These are phyloP conservation scores for Festucalex cinctus DNA, from an alignment of 2,113 vertebrate species.

Conservation along the genomic window DNA sequence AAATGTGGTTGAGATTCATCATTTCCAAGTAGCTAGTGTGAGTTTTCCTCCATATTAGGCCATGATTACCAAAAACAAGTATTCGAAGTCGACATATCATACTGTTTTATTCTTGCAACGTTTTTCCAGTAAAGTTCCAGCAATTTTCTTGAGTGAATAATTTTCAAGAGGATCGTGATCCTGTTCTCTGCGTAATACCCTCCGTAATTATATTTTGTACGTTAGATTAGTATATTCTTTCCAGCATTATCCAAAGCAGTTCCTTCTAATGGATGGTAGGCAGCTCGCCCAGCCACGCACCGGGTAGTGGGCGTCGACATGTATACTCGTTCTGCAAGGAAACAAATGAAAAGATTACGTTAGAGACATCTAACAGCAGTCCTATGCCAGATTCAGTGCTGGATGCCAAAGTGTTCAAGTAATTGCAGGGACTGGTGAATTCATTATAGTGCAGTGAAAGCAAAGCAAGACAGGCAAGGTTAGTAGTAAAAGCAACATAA, in stretches of 20 bases:
- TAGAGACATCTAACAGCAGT: conserved; percentile 31
- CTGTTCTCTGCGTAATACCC: conserved; percentile 12
- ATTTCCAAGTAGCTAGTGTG: conserved; percentile 9
- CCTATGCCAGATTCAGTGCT: conserved; percentile 19
- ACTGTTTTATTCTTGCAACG: conserved; percentile 16
- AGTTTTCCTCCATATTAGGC: conserved; percentile 12
- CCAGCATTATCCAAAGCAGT: conserved; percentile 24
- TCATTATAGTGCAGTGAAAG: conserved; percentile 51
- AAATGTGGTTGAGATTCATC: conserved; percentile 21
- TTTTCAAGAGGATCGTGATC: conserved; percentile 19
- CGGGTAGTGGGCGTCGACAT: conserved; percentile 74
- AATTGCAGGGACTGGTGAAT: conserved; percentile 56
- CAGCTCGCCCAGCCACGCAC: conserved; percentile 74
- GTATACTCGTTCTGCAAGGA: conserved; percentile 72
- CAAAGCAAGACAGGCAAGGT: conserved; percentile 43
- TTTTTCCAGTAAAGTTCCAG: conserved; percentile 15
- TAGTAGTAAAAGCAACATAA: not conserved
- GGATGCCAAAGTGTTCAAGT: conserved; percentile 53
- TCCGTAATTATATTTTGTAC: conserved; percentile 13
- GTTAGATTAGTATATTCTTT: conserved; percentile 10
- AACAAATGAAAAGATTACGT: conserved; percentile 23
- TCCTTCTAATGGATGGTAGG: conserved; percentile 67
- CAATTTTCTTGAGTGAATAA: conserved; percentile 5
- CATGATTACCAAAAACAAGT: not conserved
- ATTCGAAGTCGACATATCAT: not conserved